A percentile compares a stretch with the other conserved stretches of the same genome.
phyloP scores from a whole-genome alignment of 2,797 vertebrate species.

The Sparus aurata region DNA sequence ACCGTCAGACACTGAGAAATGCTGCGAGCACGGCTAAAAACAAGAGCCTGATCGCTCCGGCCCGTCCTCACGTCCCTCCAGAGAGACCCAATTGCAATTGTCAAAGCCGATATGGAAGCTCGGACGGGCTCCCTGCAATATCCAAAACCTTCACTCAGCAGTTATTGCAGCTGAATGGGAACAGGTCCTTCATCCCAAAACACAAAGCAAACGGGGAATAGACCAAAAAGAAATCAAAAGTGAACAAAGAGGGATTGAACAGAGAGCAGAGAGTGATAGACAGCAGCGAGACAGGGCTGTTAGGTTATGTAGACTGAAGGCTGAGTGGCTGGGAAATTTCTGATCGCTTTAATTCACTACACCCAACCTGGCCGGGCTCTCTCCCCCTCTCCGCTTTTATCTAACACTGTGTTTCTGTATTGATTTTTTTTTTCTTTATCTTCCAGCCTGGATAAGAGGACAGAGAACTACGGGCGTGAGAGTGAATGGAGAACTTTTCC shows the following conservation, averaged over 20 bases:
- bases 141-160: slow-evolving; percentile 77
- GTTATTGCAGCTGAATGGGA: slow-evolving; percentile 71
- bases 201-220: slow-evolving; percentile 75
- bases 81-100: slow-evolving; percentile 24
- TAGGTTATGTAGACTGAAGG: slow-evolving; percentile 89
- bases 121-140: slow-evolving; percentile 60
- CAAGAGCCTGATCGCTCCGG: slow-evolving; percentile 17
- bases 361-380: slow-evolving; percentile 84
- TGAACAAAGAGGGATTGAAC: slow-evolving; percentile 74
- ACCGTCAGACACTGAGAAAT: neutral
- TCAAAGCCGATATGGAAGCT: slow-evolving; percentile 53
- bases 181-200: slow-evolving; percentile 76
- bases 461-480: slow-evolving; percentile 90
- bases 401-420: slow-evolving; percentile 94
- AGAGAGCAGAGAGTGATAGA: slow-evolving; percentile 81
- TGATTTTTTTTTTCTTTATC: slow-evolving; percentile 96
- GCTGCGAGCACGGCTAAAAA: slow-evolving; percentile 16
- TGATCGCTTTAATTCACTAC: slow-evolving; percentile 98
- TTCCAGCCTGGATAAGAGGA: slow-evolving; percentile 95
- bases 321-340: slow-evolving; percentile 91
- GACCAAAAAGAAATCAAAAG: slow-evolving; percentile 73
- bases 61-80: slow-evolving; percentile 15
- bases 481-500: slow-evolving; percentile 91
- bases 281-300: slow-evolving; percentile 89
- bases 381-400: slow-evolving; percentile 87